Evolutionary conservation across 2,797 vertebrate species (phyloP), one percentile per base, ranked within the genome.

Genomic region (Amazonetta brasiliensis): DNA sequence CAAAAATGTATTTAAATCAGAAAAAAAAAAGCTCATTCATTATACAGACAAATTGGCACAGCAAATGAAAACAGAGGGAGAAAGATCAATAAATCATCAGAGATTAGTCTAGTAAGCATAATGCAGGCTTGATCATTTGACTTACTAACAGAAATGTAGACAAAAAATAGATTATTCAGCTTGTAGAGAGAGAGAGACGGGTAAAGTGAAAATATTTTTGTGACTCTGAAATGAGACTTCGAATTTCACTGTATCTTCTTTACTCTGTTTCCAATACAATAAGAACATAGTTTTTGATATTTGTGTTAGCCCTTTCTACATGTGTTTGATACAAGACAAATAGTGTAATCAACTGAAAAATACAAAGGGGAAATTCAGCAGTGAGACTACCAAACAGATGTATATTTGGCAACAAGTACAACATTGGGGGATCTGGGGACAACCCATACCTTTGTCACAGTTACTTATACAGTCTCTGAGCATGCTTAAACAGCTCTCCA

Each of bases 101-200:
- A 88, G 44, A 92, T 60, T 12, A 91, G 41, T 50, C n/a, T 41
- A 59, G 71, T 78, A 90, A 95, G 84, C 71, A 83, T 90, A 95
- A 95, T 16, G 37, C 23, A 84, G 87, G 63, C 14, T 46, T 76
- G 71, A 69, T 84, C 56, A 83, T 55, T 54, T 35, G 89, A 59
- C 28, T 89, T 82, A 13, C 52, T 79, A 83, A 67, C 31, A 91
- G 44, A 87, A 75, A 83, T 39, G 33, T 30, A 92, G 83, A 90
- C 43, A 64, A 78, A 76, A 87, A 79, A 64, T 4, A 14, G 59
- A 67, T 86, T 73, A 78, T 77, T 95, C 35, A 56, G 31, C 48
- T 86, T 64, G n/a, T 13, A 35, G 48, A 88, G 23, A 72, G 26
- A 71, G 39, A 63, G 31, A 62, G 37, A 82, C 28, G 21, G 39